Conservation (phyloP, 2,113 vertebrate species). For the Protomyctophum bolini region DNA sequence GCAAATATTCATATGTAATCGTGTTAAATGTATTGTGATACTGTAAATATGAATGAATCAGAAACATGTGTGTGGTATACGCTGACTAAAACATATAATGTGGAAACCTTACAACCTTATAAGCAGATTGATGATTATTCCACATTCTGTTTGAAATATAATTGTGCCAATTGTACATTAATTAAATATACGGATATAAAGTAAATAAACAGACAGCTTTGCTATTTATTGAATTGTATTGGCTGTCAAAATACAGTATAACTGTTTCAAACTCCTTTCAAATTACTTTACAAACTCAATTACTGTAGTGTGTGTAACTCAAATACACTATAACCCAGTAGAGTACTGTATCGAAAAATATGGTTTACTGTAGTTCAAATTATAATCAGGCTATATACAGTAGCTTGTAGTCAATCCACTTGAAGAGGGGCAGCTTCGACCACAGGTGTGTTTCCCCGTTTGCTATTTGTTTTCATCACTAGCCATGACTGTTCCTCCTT, state of each 20-base stretch:
- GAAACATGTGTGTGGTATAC: constrained; percentile 16
- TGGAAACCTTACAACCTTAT: no score
- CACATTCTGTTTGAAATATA: not conserved
- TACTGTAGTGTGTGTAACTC: not conserved
- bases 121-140: no score
- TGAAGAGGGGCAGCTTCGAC: no score
- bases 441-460: no score
- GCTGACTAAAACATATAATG: not conserved
- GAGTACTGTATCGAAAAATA: not conserved
- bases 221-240: constrained; percentile 2
- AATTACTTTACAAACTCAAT: not conserved
- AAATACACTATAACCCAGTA: no score
- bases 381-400: no score
- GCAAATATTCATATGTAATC: constrained; percentile 32
- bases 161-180: not conserved
- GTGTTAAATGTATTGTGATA: constrained; percentile 33
- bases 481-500: no score
- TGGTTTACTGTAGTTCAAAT: not conserved
- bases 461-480: no score
- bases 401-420: no score
- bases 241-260: constrained; percentile 2
- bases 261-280: not conserved
- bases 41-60: not conserved
- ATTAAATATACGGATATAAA: constrained; percentile 1
- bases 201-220: not conserved